Percentiles rank a stretch among this genome's conserved stretches.
These are phyloP conservation scores for Lasioglossum lativentre DNA, from an alignment of 2,888 invertebrate genomes.

Conservation along the genomic window DNA sequence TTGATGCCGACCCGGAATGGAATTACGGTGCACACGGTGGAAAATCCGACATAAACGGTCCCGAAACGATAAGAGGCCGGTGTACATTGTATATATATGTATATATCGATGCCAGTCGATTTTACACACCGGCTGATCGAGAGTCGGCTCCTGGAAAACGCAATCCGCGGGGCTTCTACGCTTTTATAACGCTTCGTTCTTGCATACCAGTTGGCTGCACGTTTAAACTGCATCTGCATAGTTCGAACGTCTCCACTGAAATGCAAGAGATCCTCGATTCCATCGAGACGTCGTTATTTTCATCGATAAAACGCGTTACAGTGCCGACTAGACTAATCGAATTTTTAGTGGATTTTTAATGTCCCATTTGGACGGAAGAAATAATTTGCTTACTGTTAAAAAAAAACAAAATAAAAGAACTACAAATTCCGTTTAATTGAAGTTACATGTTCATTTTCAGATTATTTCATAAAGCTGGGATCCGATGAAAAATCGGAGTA, in stretches of 20 bases:
- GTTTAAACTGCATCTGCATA: background rate
- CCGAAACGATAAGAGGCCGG: conserved; percentile 28
- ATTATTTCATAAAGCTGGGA: background rate
- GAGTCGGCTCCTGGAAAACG: conserved; percentile 29
- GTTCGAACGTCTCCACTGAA: background rate
- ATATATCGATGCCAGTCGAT: conserved; percentile 38
- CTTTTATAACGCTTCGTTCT: conserved; percentile 26
- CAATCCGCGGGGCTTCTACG: conserved; percentile 6
- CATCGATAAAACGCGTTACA: no score
- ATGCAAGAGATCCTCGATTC: background rate
- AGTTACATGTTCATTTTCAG: background rate
- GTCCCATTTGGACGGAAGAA: no score
- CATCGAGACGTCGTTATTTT: background rate
- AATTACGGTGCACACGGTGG: conserved; percentile 7
- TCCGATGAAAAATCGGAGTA: background rate
- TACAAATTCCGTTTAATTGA: background rate
- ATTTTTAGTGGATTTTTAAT: background rate
- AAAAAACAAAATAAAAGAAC: background rate
- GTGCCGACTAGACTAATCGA: no score
- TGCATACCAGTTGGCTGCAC: background rate
- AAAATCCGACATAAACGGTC: conserved; percentile 30
- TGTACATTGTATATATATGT: background rate
- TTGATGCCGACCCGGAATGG: conserved; percentile 5
- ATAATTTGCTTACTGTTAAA: background rate
- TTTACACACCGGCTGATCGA: conserved; percentile 32